Conservation (phyloP, 2,797 vertebrate species). For the Coluber constrictor region DNA sequence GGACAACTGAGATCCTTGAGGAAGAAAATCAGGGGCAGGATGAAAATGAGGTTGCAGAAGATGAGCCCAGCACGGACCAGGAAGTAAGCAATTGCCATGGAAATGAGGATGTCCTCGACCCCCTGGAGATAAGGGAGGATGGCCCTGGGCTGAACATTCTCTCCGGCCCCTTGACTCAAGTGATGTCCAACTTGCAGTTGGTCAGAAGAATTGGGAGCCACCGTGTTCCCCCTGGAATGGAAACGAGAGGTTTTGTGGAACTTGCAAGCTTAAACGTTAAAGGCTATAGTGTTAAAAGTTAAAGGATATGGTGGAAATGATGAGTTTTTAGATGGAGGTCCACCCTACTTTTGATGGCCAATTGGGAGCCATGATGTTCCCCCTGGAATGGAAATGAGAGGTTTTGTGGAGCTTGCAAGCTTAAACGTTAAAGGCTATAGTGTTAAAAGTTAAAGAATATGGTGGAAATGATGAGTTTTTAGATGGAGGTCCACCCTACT, state of each 20-base stretch:
- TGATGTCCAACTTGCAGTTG: neutral
- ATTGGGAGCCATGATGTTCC: neutral
- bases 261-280: neutral
- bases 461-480: too few species aligned
- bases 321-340: neutral
- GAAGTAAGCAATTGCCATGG: neutral
- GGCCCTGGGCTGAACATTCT: neutral
- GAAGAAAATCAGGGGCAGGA: slow-evolving; percentile 21
- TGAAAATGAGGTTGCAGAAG: slow-evolving; percentile 27
- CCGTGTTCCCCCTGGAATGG: neutral
- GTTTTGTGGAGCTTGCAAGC: neutral
- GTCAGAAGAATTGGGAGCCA: neutral
- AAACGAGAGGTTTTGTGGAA: neutral
- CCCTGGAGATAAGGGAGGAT: neutral
- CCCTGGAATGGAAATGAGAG: neutral
- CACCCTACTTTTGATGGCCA: neutral
- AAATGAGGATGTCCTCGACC: neutral
- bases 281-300: too few species aligned
- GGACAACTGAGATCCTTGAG: neutral
- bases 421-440: too few species aligned
- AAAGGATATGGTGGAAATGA: too few species aligned
- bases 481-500: neutral
- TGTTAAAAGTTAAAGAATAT: too few species aligned
- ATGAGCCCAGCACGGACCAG: neutral
- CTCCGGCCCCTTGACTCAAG: neutral